These are phyloP conservation scores for Tympanoctomys barrerae DNA, from an alignment of 2,797 vertebrate genomes.

Conservation along the genomic window DNA sequence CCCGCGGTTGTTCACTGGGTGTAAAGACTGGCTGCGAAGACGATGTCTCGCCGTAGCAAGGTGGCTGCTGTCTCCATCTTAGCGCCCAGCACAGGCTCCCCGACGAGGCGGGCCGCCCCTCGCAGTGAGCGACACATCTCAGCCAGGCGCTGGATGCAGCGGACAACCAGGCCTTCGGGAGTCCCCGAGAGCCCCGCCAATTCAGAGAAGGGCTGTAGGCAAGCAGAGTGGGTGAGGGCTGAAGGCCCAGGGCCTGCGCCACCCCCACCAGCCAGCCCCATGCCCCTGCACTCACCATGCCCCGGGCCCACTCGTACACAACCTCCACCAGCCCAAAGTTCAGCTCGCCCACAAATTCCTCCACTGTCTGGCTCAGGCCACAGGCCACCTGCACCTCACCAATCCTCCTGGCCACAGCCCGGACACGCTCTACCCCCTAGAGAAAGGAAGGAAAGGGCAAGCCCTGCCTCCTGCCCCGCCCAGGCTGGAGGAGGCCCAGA, in stretches of 20 bases:
- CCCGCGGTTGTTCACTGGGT: constrained; percentile 90
- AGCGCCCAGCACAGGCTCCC: constrained; percentile 94
- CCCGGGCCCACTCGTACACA: constrained; percentile 96
- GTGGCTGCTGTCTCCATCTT: constrained; percentile 96
- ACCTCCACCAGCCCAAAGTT: constrained; percentile 96
- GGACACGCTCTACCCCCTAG: constrained; percentile 92
- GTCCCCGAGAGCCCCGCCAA: constrained; percentile 94
- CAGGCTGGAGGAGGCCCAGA: not conserved
- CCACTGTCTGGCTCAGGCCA: constrained; percentile 92
- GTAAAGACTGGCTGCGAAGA: constrained; percentile 96
- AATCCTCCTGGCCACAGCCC: constrained; percentile 91
- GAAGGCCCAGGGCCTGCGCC: not conserved
- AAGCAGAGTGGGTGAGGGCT: not conserved
- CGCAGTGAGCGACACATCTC: constrained; percentile 95
- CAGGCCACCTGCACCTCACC: constrained; percentile 94
- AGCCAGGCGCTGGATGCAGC: constrained; percentile 96
- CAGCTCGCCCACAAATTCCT: constrained; percentile 95
- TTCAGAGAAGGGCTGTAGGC: constrained; percentile 93
- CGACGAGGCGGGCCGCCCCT: constrained; percentile 94
- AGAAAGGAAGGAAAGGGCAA: not conserved
- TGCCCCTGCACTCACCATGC: constrained; percentile 91
- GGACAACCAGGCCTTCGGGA: constrained; percentile 95
- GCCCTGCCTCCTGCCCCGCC: not conserved
- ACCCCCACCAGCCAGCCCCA: not conserved
- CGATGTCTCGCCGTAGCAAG: constrained; percentile 95